Percentiles rank a stretch among this genome's conserved stretches.
Evolutionary conservation across 2,888 invertebrate genomes (phyloP).

Genomic region (Dorcus parallelipipedus): DNA sequence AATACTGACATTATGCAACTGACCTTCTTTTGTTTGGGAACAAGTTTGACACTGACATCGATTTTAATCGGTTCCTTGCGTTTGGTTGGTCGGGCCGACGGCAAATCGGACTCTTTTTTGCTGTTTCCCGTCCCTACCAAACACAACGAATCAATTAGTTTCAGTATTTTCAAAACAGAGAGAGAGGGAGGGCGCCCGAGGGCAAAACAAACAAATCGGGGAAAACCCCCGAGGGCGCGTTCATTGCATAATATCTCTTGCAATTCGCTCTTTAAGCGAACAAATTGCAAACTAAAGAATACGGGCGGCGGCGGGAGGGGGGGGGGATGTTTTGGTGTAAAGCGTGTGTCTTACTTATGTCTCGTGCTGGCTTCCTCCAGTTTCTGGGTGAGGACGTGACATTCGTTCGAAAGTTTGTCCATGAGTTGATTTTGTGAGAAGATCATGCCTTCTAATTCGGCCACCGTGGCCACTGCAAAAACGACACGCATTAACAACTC

Average conservation of each 20-base stretch:
- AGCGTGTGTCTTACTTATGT: constrained; percentile 71
- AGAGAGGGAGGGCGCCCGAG: not conserved
- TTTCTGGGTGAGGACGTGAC: constrained; percentile 84
- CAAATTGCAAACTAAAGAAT: too few relatives aligned
- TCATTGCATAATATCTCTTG: not conserved
- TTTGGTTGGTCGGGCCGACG: constrained; percentile 48
- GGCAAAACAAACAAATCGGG: not conserved
- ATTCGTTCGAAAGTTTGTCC: constrained; percentile 87
- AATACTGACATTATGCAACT: constrained; percentile 31
- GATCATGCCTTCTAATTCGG: constrained; percentile 86
- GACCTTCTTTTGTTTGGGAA: constrained; percentile 58
- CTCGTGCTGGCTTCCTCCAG: constrained; percentile 83
- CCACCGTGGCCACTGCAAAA: constrained; percentile 79
- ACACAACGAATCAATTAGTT: constrained; percentile 38
- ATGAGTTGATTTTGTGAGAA: constrained; percentile 89
- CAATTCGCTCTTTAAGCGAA: too few relatives aligned
- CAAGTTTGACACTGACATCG: constrained; percentile 73
- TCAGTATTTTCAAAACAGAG: not conserved
- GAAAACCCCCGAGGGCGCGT: not conserved
- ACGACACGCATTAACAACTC: constrained; percentile 10
- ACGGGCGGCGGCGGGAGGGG: not conserved
- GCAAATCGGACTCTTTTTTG: constrained; percentile 50
- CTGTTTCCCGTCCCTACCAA: constrained; percentile 47
- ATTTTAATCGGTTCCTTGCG: constrained; percentile 71
- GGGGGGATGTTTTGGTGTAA: not conserved